These are phyloP conservation scores for Eupithecia abbreviata DNA, from an alignment of 2,888 invertebrate genomes.

Conservation along the genomic window DNA sequence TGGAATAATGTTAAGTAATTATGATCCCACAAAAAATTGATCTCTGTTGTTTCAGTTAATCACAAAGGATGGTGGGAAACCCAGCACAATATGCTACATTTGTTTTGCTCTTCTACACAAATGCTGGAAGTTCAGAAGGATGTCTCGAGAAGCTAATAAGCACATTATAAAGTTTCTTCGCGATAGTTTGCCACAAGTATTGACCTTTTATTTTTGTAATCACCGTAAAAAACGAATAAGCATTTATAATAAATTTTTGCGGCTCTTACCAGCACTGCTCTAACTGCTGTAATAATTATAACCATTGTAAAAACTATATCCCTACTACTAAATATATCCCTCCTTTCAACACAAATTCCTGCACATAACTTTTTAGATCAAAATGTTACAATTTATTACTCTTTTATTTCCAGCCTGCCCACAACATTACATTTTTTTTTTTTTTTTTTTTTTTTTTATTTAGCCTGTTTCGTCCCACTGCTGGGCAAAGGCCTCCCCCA, in stretches of 20 bases:
- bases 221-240: too few relatives aligned
- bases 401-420: slow-evolving; percentile 11
- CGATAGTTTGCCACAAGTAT: background rate
- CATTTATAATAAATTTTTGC: too few relatives aligned
- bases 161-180: slow-evolving; percentile 12
- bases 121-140: slow-evolving; percentile 23
- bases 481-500: too few relatives aligned
- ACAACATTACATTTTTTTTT: slow-evolving; percentile 15
- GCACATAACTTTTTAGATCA: background rate
- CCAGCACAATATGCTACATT: slow-evolving; percentile 27
- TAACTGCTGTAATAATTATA: background rate
- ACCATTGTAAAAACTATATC: background rate
- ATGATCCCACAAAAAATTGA: background rate
- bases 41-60: slow-evolving; percentile 25
- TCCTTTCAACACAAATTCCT: background rate
- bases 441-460: too few relatives aligned
- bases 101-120: slow-evolving; percentile 26
- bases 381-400: background rate
- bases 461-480: too few relatives aligned
- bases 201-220: background rate
- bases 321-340: background rate
- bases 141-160: slow-evolving; percentile 21
- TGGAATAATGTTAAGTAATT: background rate
- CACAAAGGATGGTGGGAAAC: slow-evolving; percentile 23
- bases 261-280: too few relatives aligned